phyloP scores from a whole-genome alignment of 2,888 invertebrate genomes.

The Dusona sp. region DNA sequence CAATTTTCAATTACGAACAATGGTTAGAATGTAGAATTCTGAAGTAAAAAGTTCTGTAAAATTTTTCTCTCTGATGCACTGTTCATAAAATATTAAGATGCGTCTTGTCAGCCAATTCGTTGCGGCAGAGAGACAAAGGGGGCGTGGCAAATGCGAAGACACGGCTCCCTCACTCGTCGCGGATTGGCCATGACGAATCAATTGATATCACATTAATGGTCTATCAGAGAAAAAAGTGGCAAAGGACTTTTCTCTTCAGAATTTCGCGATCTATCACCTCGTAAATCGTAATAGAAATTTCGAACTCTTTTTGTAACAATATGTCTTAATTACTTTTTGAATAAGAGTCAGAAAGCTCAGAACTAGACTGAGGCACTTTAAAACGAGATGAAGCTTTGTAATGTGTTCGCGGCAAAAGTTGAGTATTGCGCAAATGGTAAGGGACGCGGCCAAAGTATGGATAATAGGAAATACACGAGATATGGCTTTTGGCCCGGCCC shows the following conservation, averaged over 20 bases:
- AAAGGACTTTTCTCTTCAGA: neutral
- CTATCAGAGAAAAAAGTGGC: neutral
- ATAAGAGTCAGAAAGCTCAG: conserved; percentile 54
- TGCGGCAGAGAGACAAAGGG: neutral
- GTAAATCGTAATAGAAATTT: neutral
- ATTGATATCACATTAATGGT: neutral
- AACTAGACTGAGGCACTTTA: conserved; percentile 61
- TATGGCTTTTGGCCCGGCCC: neutral
- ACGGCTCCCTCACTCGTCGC: too few relatives aligned
- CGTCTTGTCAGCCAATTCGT: neutral
- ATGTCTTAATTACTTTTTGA: conserved; percentile 19
- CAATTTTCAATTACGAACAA: neutral
- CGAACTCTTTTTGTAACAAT: neutral
- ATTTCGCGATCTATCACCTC: neutral
- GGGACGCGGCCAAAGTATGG: neutral
- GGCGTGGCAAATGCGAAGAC: too few relatives aligned
- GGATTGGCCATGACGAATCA: too few relatives aligned
- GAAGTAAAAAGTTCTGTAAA: neutral
- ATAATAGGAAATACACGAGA: neutral
- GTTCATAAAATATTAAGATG: neutral
- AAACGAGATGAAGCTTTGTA: conserved; percentile 60
- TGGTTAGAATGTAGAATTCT: neutral
- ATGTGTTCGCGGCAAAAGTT: conserved; percentile 60
- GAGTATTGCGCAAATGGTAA: conserved; percentile 45
- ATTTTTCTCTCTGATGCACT: neutral